phyloP scores from a whole-genome alignment of 2,113 vertebrate genomes.

The Brevimyrus niger region DNA sequence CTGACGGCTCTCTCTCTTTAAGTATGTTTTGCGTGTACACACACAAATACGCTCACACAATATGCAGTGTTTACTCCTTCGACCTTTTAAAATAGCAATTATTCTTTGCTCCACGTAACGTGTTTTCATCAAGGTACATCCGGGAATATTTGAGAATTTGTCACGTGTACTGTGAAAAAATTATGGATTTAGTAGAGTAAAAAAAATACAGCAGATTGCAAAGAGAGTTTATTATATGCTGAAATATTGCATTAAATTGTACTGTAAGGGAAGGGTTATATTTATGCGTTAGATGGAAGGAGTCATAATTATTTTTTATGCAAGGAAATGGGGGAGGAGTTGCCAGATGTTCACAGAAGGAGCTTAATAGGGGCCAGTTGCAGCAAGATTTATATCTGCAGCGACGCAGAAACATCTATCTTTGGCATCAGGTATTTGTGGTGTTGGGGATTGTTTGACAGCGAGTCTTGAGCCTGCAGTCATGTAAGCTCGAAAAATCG shows the following conservation, averaged over 20 bases:
- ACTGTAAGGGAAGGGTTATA: not conserved
- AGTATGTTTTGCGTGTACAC: not conserved
- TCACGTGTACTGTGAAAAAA: not conserved
- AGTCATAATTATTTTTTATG: slow-evolving; percentile 38
- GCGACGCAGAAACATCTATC: not conserved
- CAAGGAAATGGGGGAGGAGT: slow-evolving; percentile 40
- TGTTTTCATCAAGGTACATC: not conserved
- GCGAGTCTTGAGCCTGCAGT: slow-evolving; percentile 15
- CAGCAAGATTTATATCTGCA: slow-evolving; percentile 40
- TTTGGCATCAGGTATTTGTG: not conserved
- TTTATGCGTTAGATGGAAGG: not conserved
- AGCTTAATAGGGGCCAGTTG: slow-evolving; percentile 37
- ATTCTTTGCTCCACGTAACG: not conserved
- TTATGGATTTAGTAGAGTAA: not conserved
- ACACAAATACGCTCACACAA: not conserved
- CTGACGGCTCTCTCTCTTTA: not conserved
- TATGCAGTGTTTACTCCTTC: not conserved
- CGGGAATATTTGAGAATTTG: not conserved
- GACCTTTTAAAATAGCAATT: not conserved
- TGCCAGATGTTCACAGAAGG: slow-evolving; percentile 30
- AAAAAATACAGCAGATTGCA: not conserved
- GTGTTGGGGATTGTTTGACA: slow-evolving; percentile 19
- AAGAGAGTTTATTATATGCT: not conserved
- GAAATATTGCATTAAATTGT: not conserved
- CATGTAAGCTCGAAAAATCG: slow-evolving; percentile 19